Conservation (phyloP, 2,797 vertebrate species). For the Alauda arvensis region DNA sequence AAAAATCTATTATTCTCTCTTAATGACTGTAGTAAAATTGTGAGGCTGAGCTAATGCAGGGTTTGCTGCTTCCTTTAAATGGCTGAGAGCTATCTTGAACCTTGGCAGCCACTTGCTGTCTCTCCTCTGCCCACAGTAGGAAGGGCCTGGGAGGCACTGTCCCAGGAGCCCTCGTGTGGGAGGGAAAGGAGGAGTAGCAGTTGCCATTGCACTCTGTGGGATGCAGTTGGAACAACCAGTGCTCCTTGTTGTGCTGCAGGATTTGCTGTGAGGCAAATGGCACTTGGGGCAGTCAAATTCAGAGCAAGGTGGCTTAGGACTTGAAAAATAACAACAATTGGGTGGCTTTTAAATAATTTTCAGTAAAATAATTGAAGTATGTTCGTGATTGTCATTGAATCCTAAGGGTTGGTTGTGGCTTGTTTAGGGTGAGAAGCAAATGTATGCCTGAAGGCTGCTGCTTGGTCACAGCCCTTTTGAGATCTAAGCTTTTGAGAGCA, state of each 20-base stretch:
- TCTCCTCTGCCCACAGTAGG: background rate
- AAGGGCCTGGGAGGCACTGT: background rate
- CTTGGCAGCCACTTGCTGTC: background rate
- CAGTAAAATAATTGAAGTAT: background rate
- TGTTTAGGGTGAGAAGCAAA: background rate
- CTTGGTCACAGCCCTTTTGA: background rate
- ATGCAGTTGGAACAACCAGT: background rate
- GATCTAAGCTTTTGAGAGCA: background rate
- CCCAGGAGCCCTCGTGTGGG: background rate
- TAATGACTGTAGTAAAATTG: background rate
- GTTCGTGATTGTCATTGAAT: background rate
- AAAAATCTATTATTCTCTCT: background rate
- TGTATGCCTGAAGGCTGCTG: background rate
- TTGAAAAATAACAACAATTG: background rate
- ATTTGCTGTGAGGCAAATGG: background rate
- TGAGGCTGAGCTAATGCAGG: background rate
- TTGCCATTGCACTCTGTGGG: background rate
- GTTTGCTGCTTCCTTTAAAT: background rate
- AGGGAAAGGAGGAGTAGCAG: background rate
- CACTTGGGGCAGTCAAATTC: background rate
- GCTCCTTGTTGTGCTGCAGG: background rate
- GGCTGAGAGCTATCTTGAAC: background rate
- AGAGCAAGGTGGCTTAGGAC: background rate
- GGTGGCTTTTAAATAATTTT: background rate
- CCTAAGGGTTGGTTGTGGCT: background rate